Percentiles rank a stretch among this genome's conserved stretches.
Evolutionary conservation across 1,140 invertebrate genomes (phyloP).

Genomic region (Uloborus diversus): DNA sequence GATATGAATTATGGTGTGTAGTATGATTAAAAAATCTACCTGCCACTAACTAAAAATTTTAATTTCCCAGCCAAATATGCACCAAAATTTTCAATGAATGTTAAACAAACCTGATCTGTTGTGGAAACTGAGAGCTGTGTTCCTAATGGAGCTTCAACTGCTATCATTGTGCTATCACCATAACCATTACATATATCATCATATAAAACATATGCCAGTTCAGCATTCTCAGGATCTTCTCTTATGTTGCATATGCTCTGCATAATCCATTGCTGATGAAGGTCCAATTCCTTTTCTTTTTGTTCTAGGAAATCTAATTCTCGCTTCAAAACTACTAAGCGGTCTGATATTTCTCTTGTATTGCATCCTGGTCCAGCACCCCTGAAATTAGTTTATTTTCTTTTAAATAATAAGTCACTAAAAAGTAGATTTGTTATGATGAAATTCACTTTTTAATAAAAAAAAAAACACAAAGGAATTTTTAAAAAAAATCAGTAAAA

Average conservation of each 20-base stretch:
- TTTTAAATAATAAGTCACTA: no score
- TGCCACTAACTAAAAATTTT: no score
- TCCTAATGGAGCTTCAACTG: constrained; percentile 82
- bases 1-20: no score
- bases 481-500: no score
- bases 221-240: constrained; percentile 79
- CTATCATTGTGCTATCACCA: constrained; percentile 73
- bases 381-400: constrained; percentile 15
- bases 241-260: constrained; percentile 90
- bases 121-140: constrained; percentile 74
- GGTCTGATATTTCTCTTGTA: constrained; percentile 78
- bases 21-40: no score
- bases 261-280: constrained; percentile 76
- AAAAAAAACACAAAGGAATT: no score
- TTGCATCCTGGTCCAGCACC: constrained; percentile 80
- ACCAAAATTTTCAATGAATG: no score
- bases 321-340: constrained; percentile 77
- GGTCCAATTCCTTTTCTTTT: constrained; percentile 81
- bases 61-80: no score
- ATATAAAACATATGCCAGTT: constrained; percentile 79
- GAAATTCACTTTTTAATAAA: no score
- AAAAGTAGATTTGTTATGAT: no score
- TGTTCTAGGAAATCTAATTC: constrained; percentile 80
- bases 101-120: neutral
- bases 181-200: constrained; percentile 81